Evolutionary conservation across 2,113 vertebrate genomes (phyloP).

Genomic region (Eupsittula cactorum): DNA sequence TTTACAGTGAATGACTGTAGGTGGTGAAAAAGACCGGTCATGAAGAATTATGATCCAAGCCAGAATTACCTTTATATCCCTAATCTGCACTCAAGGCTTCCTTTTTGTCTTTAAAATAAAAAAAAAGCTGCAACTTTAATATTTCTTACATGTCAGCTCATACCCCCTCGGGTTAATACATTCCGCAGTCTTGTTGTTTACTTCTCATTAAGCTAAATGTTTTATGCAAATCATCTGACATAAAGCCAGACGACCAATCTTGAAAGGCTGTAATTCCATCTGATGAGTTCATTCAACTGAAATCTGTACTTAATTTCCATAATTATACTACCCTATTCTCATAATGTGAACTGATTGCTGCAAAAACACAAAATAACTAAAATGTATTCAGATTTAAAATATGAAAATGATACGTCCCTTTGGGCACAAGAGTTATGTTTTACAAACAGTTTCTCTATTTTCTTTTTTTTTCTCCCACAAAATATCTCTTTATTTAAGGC

Average conservation of each 20-base stretch:
- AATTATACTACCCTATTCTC: conserved; percentile 80
- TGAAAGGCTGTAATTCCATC: conserved; percentile 80
- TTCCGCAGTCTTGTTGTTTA: conserved; percentile 75
- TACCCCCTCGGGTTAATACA: conserved; percentile 76
- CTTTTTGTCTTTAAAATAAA: conserved; percentile 41
- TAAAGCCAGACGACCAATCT: conserved; percentile 79
- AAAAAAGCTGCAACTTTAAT: conserved; percentile 48
- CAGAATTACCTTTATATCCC: conserved; percentile 48
- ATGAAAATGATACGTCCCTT: conserved; percentile 77
- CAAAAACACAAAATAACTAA: conserved; percentile 75
- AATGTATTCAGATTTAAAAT: conserved; percentile 74
- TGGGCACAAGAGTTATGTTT: conserved; percentile 71
- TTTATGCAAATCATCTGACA: conserved; percentile 80
- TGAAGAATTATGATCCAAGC: conserved; percentile 51
- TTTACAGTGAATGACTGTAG: conserved; percentile 24
- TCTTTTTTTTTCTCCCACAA: conserved; percentile 40
- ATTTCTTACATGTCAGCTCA: conserved; percentile 72
- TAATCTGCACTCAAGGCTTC: conserved; percentile 59
- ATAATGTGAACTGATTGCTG: conserved; percentile 81
- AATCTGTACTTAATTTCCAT: conserved; percentile 83
- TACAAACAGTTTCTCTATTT: conserved; percentile 72
- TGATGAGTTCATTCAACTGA: conserved; percentile 82
- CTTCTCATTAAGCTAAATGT: conserved; percentile 82
- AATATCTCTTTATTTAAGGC: conserved; percentile 70
- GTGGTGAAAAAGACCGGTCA: conserved; percentile 54